Percentiles rank a stretch among this genome's conserved stretches.
Conservation (phyloP, 2,113 vertebrate species). For the Coracopsis vasa region DNA sequence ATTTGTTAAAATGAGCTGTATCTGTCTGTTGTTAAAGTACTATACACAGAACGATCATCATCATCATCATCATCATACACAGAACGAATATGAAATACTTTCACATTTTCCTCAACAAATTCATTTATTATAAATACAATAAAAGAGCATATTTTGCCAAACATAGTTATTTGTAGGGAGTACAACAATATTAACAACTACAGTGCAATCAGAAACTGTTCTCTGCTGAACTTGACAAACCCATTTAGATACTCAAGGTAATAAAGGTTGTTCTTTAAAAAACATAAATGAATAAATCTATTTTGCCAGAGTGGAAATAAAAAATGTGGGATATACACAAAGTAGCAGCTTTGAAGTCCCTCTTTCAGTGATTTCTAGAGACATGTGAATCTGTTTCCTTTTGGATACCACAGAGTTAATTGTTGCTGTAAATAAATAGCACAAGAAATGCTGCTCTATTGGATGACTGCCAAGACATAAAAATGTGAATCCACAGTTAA, state of each 20-base stretch:
- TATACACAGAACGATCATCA: background rate
- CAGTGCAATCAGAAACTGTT: background rate
- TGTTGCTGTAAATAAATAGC: conserved; percentile 20
- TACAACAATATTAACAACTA: background rate
- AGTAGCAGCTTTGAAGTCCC: background rate
- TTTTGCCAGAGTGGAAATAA: conserved; percentile 30
- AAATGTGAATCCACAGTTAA: conserved; percentile 19
- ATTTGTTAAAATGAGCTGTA: background rate
- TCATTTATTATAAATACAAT: background rate
- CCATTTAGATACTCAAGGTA: background rate
- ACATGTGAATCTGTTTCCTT: conserved; percentile 1
- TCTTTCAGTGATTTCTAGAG: conserved; percentile 7
- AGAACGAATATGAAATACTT: background rate
- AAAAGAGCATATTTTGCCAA: background rate
- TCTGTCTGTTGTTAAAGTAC: background rate
- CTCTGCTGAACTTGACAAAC: background rate
- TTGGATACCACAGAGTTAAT: conserved; percentile 59
- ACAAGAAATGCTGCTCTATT: conserved; percentile 23
- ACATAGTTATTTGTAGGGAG: background rate
- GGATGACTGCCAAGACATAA: conserved; percentile 39
- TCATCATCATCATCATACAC: too few species aligned
- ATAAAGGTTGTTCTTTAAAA: background rate
- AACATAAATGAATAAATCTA: background rate
- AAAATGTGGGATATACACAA: background rate
- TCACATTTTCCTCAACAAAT: background rate